Evolutionary conservation across 2,888 invertebrate species (phyloP), one percentile per base, ranked within the genome.

Genomic region (Drosophila mimica): DNA sequence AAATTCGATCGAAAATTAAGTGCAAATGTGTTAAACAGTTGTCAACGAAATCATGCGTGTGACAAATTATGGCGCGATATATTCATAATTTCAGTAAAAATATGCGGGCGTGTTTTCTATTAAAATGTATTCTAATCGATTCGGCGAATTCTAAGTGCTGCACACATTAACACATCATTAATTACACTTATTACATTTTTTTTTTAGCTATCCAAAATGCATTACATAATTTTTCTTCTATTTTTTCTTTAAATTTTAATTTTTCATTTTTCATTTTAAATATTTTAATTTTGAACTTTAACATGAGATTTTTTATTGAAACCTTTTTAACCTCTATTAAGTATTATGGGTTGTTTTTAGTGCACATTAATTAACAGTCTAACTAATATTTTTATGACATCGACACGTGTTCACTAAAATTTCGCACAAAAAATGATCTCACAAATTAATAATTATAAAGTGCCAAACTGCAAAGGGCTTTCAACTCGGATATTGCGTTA

Each of bases 401-500:
- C 30, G 51, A 59, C 52, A 58, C 64, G 63, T 49, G 63, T 28
- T 31, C 34, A 48, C 31, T 66, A 28, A 53, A 66, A 65, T 30
- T 63, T 28, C 20, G 57, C 58, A 33, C 51, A 43, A 56, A 20
- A 43, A 67, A n/a, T 60, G 69, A 74, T 70, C 62, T 74, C 56
- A 51, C 53, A 43, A 28, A 30, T 31, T 1, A 8, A 4, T 30
- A 52, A 60, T 3, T 48, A 20, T 3, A 7, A 38, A 17, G 36
- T 54, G 49, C 5, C 3, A 20, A 15, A 38, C 28, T 46, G 28
- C n/a, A 36, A 63, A 60, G 63, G 46, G 28, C 34, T 28, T 66
- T 38, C 4, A 28, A 31, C 8, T 34, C 17, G 13, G 5, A 25
- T 11, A 2, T 25, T 48, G 17, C 9, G 8, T 13, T 4, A 7